Conservation (phyloP, 2,888 invertebrate species). For the Drosophila meridionalis region DNA sequence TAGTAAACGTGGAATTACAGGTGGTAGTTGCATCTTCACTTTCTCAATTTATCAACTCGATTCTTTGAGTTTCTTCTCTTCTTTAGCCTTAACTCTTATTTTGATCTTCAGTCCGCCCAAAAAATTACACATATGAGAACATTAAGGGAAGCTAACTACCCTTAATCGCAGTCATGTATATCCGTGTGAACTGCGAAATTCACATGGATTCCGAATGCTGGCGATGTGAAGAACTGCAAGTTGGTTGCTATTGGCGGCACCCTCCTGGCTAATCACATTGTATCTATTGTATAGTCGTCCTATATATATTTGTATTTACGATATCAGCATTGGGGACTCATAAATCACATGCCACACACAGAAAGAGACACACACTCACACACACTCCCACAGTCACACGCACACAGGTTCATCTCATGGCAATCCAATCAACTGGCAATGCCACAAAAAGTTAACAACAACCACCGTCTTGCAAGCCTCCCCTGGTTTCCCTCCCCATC, state of each 20-base stretch:
- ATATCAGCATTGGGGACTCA: constrained; percentile 74
- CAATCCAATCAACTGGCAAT: constrained; percentile 78
- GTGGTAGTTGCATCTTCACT: too few relatives aligned
- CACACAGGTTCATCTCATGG: constrained; percentile 69
- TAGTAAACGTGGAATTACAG: too few relatives aligned
- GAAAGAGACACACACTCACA: constrained; percentile 22
- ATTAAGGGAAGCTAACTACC: constrained; percentile 12
- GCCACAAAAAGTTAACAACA: constrained; percentile 70
- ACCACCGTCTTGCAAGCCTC: constrained; percentile 60
- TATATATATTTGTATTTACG: not conserved
- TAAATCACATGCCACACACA: constrained; percentile 67
- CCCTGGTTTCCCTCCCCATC: not conserved
- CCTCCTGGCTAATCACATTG: constrained; percentile 55
- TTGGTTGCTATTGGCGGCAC: constrained; percentile 37
- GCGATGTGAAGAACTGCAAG: constrained; percentile 3
- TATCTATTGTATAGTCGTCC: constrained; percentile 44
- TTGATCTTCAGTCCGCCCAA: not conserved
- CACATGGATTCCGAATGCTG: not conserved
- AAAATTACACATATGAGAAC: not conserved
- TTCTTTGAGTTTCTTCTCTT: not conserved
- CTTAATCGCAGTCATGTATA: constrained; percentile 2
- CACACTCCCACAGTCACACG: constrained; percentile 19
- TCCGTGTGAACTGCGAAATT: constrained; percentile 14
- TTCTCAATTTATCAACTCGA: not conserved
- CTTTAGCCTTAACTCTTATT: too few relatives aligned